phyloP scores from a whole-genome alignment of 92 coral and sea anemone species.

The Phenganax subtilis region DNA sequence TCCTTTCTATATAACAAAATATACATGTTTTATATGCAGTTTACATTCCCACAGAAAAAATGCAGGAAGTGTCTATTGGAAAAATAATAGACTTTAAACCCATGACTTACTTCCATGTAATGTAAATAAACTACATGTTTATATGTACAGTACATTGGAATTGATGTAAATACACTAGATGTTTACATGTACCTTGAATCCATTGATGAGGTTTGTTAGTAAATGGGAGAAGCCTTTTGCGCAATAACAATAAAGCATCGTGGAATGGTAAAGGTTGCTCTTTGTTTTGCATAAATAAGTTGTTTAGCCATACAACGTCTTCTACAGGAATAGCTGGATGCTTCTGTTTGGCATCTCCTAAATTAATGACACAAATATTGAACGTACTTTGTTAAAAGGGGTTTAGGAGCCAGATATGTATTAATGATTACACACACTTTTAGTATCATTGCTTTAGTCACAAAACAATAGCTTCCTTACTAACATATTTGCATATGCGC shows the following conservation, averaged over 20 bases:
- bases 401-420: slow-evolving; percentile 5
- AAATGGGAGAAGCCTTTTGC: too few species aligned
- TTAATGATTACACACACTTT: background rate
- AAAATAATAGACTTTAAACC: too few species aligned
- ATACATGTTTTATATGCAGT: background rate
- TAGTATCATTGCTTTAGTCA: background rate
- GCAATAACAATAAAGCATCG: slow-evolving; percentile 19
- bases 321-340: slow-evolving; percentile 57
- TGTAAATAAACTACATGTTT: too few species aligned
- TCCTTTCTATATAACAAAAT: too few species aligned
- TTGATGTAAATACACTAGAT: too few species aligned
- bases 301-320: slow-evolving; percentile 52
- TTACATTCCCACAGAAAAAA: background rate
- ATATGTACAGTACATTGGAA: too few species aligned
- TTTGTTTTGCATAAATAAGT: slow-evolving; percentile 28
- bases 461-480: slow-evolving; percentile 1
- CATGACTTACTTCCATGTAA: too few species aligned
- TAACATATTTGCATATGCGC: slow-evolving; percentile 7
- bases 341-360: slow-evolving; percentile 30
- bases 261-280: slow-evolving; percentile 12
- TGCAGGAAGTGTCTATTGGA: background rate
- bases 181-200: too few species aligned
- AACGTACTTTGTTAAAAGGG: background rate
- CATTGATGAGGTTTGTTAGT: too few species aligned
- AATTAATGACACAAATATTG: background rate